Conservation (phyloP, 2,888 invertebrate genomes). For the Netelia melanura region DNA sequence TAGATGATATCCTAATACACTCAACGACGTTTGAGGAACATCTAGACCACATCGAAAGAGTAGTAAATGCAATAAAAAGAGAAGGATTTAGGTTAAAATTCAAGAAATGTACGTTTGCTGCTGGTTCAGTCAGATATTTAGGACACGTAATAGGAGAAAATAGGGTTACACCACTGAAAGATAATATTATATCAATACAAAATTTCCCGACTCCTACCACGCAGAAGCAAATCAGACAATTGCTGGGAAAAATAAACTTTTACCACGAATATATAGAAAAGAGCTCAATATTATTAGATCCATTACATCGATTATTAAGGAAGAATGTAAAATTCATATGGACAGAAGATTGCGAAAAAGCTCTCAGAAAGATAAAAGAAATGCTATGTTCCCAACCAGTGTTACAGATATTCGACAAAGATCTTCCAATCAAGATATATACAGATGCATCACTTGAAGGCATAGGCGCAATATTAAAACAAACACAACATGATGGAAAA, state of each 20-base stretch:
- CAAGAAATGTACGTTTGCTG: not conserved
- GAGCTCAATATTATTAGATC: no score
- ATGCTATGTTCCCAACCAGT: not conserved
- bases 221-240: not conserved
- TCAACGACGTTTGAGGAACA: not conserved
- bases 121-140: not conserved
- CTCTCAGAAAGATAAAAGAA: not conserved
- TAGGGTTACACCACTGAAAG: not conserved
- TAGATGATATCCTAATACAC: not conserved
- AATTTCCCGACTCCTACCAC: not conserved
- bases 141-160: not conserved
- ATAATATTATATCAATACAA: not conserved
- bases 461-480: not conserved
- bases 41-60: not conserved
- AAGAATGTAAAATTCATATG: not conserved
- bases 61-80: not conserved
- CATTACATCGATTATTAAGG: not conserved
- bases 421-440: not conserved
- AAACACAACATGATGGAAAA: not conserved
- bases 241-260: not conserved
- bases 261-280: no score
- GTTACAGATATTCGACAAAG: not conserved
- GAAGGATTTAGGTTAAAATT: not conserved
- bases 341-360: not conserved
- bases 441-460: not conserved